phyloP scores from a whole-genome alignment of 2,797 vertebrate species.

The Sebastes taczanowskii region DNA sequence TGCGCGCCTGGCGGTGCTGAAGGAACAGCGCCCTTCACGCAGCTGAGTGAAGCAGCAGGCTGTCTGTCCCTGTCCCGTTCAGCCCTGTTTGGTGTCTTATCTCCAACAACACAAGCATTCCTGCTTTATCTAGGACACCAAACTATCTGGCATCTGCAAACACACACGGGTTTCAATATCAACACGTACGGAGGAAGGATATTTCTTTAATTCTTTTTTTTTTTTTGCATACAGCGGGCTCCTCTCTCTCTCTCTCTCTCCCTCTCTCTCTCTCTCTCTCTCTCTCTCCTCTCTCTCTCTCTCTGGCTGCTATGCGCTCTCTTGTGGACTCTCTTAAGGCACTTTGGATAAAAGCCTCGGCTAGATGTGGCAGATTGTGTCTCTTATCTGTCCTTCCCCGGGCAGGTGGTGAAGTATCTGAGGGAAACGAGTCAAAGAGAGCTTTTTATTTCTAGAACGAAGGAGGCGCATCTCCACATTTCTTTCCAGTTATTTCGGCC shows the following conservation, averaged over 20 bases:
- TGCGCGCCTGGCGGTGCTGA: slow-evolving; percentile 46
- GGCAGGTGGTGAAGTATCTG: slow-evolving; percentile 45
- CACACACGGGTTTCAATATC: slow-evolving; percentile 7
- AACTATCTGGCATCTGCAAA: slow-evolving; percentile 10
- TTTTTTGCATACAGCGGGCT: not conserved
- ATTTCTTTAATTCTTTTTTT: not conserved
- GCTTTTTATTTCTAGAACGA: slow-evolving; percentile 9
- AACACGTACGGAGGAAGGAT: not conserved
- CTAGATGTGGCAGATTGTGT: slow-evolving; percentile 47
- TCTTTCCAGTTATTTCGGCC: slow-evolving; percentile 4
- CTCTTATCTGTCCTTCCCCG: slow-evolving; percentile 28
- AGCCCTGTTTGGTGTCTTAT: slow-evolving; percentile 18
- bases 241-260: not conserved
- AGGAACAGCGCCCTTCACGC: slow-evolving; percentile 52
- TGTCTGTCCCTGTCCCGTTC: not conserved
- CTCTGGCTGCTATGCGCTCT: slow-evolving; percentile 5
- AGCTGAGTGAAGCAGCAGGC: not conserved
- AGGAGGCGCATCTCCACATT: not conserved
- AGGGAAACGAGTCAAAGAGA: slow-evolving; percentile 1
- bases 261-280: not conserved
- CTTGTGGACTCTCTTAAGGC: slow-evolving; percentile 46
- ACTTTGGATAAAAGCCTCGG: slow-evolving; percentile 66
- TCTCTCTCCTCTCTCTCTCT: not conserved
- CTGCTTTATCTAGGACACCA: slow-evolving; percentile 1
- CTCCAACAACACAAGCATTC: slow-evolving; percentile 18